Base-by-base conservation (phyloP, 2,797 vertebrate species). In the Caiman crocodilus region DNA sequence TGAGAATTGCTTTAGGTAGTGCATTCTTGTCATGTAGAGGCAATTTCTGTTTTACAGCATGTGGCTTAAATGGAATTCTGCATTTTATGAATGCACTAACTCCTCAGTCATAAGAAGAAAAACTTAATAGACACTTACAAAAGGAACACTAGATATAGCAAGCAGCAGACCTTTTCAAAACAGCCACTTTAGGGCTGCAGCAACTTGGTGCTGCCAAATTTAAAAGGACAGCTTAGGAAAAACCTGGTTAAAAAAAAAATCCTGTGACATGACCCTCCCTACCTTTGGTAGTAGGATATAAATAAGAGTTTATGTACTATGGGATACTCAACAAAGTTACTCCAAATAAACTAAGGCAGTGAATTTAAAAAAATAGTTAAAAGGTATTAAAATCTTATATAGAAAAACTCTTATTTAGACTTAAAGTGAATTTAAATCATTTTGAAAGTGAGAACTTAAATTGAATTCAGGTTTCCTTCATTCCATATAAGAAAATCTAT, bases 1-100 rank as follows among this genome's bases (percentile, higher is more conserved):
- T 90, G 87, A 74, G 94, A 96, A 96, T 93, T 71, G 35, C 23
- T 14, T 32, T 88, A 95, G 96, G 92, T 91, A 78, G 89, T 61
- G 93, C 92, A 6, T 76, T 94, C 86, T 79, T 88, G 94, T 91
- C 84, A 74, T 87, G 76, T 93, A 76, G 92, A 76, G 92, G 93
- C 80, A 87, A 81, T 93, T 94, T 94, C 85, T 87, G 94, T 90
- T 86, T 91, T 89, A 90, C 91, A 87, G 91, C 84, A 21, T 71
- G 93, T 85, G 95, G 93, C 94, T 95, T 96, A 96, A 94, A 93
- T 13, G 10, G 11, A 32, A 35, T 71, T 65, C 58, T 71, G 60
- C 88, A 69, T 60, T 65, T 78, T 75, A 78, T 57, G 56, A 94
- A 88, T 94, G 81, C 59, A 74, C 50, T 76, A 76, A 32, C 90